Evolutionary conservation across 2,888 invertebrate species (phyloP), one percentile per base, ranked within the genome.

Genomic region (Geophilus truncorum): DNA sequence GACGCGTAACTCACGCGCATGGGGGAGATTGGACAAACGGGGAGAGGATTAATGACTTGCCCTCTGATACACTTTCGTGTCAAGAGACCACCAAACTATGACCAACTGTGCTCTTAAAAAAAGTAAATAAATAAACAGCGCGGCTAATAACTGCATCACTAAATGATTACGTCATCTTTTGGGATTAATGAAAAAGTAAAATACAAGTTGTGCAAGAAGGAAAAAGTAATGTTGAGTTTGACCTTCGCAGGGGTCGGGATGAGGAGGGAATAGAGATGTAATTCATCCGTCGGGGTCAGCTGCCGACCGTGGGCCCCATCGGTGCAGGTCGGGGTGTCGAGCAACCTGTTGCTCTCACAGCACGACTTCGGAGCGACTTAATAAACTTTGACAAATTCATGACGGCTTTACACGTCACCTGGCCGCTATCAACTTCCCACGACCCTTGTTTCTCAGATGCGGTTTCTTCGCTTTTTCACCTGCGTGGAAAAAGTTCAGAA

Each of bases 311-410:
- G 57, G 70, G n/a, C 70, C 70, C 70, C n/a, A 28, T 15, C 32
- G 32, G 3, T 77, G 28, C 12, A 34, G 77, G 21, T 75, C 75
- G 32, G 77, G 32, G 77, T 36, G 77, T 36, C 77, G 32, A 21
- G 30, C 77, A 34, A 36, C 36, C 34, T 32, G 36, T 34, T 77
- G 77, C 36, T 77, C 12, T 28, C 77, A 23, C 77, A 77, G 77
- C 77, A 77, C 28, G 77, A 77, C 77, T 0, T 77, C 77, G 21
- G 6, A 23, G 32, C 23, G 36, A 77, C 77, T 77, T 77, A 77
- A 77, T 77, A 77, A 77, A 77, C 32, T 36, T 36, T 77, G 77
- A 77, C 77, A 77, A 77, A 77, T 77, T 77, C 77, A 77, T 77
- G 77, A 36, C 32, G 77, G 70, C 25, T 70, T 70, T 70, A 70